These are phyloP conservation scores for Agapostemon virescens DNA, from an alignment of 2,888 invertebrate species.

Conservation along the genomic window DNA sequence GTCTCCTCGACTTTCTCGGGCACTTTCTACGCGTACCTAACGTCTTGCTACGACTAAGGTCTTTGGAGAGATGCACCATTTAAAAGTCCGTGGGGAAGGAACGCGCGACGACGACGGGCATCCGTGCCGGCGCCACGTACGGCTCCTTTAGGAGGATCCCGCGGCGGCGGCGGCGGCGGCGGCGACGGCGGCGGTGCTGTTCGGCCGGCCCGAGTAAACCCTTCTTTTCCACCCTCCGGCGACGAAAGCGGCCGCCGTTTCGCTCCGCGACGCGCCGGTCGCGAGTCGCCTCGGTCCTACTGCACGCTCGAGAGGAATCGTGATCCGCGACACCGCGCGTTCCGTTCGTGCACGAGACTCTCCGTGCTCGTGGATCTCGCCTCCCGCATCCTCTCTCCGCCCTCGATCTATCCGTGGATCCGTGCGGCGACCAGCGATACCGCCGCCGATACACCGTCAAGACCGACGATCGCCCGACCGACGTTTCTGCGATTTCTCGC, in stretches of 20 bases:
- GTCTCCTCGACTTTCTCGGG: slow-evolving; percentile 75
- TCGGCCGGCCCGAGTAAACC: background rate
- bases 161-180: background rate
- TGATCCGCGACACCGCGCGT: background rate
- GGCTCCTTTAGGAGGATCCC: slow-evolving; percentile 28
- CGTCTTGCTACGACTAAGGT: slow-evolving; percentile 75
- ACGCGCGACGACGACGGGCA: slow-evolving; percentile 50
- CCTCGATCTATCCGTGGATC: background rate
- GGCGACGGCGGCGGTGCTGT: background rate
- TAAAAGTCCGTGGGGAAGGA: slow-evolving; percentile 70
- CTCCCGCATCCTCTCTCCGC: slow-evolving; percentile 40
- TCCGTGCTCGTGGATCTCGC: slow-evolving; percentile 14
- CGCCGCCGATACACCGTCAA: background rate
- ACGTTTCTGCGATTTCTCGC: background rate
- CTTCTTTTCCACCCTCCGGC: background rate
- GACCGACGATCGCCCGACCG: background rate
- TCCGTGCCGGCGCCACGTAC: slow-evolving; percentile 42
- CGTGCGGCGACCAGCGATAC: background rate
- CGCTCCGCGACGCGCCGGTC: background rate
- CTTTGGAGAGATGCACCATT: slow-evolving; percentile 75
- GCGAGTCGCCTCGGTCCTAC: background rate
- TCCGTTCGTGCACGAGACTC: slow-evolving; percentile 19
- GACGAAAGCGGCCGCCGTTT: background rate
- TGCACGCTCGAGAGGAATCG: background rate
- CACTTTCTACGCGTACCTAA: slow-evolving; percentile 76